Evolutionary conservation across 1,140 invertebrate species (phyloP), one percentile per base, ranked within the genome.

Genomic region (Plectrocnemia conspersa): DNA sequence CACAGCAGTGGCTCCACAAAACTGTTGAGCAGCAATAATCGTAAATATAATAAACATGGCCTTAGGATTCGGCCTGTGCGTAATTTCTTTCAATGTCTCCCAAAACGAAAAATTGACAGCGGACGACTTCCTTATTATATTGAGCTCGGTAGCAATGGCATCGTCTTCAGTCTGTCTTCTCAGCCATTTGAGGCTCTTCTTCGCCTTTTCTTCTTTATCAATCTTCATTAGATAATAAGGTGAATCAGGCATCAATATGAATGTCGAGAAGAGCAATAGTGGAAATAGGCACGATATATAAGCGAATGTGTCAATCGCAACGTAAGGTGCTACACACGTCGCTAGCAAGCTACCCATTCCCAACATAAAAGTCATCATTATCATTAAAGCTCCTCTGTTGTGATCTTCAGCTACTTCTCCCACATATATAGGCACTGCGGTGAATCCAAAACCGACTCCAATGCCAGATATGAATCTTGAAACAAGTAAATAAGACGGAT

Each of bases 401-500:
- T 63, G 63, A 50, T 69, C 65, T 41, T 75, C 68, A 4, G 74
- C 64, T 45, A 78, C 54, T 56, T 78, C 77, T 0, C 67, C 66
- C 3, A 73, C 64, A 45, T 73, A 78, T 23, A 71, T 66, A 0
- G 76, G 77, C 3, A 77, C 59, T 1, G 77, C 63, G 0, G 67
- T 62, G 40, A 75, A 77, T 36, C 67, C 61, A 2, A 67, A 68
- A 1, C 76, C 76, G 0, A 70, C 65, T 1, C 68, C 64, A 1
- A 73, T 53, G 4, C 77, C 77, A 9, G 69, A 66, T 4, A 78
- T 42, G 41, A 77, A 70, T 25, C 77, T 63, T 1, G 72, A 67
- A 1, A 68, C 56, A 18, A 66, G 68, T 33, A 74, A 64, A 6
- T 71, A 7, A 67, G 65, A 62, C 0, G 72, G 59, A 35, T 54